Base-by-base conservation (phyloP, 1,140 invertebrate species). In the Zaprionus inermis region DNA sequence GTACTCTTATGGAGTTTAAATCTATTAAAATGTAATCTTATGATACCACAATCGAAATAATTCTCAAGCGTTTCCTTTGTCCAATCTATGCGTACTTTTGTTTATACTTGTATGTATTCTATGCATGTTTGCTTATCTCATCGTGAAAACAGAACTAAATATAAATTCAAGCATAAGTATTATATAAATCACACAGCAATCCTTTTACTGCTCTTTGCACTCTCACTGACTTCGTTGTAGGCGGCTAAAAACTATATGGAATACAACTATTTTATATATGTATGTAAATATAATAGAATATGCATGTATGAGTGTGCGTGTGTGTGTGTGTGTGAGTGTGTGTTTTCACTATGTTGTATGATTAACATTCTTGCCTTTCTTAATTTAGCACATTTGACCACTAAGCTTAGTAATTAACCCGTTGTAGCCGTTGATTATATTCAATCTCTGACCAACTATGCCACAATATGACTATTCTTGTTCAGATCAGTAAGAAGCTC, bases 391-490 rank as follows among this genome's bases (percentile, higher is more conserved):
- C 83, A 89, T 80, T 89, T 75, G 56, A 72, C 83, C 74, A 83
- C 67, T 79, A 83, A 67, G 81, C 68, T 69, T 88, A 83, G 55
- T 82, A 79, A 74, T 79, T 88, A 86, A 83, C 83, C 83, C 79
- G 68, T 77, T 81, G 55, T 36, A 75, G 64, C 70, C 58, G 61
- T 61, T 63, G 51, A 41, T 60, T 32, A 20, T 36, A 24, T 49
- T 20, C 10, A 38, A 69, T 58, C 20, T 51, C 58, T 55, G 60
- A 22, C 30, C 34, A 68, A 70, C 72, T 92, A 92, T 83, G 91
- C 91, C 77, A 92, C 81, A 72, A 91, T 86, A 75, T 92, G 90
- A 74, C 91, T 92, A 82, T 92, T 92, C 56, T 92, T 92, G 73
- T 92, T 91, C 32, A 92, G 74, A 89, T 92, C 91, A 51, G 91